A percentile compares a stretch with the other conserved stretches of the same genome.
These are phyloP conservation scores for Caenorhabditis brenneri DNA, from an alignment of 1,140 invertebrate genomes.

Conservation along the genomic window DNA sequence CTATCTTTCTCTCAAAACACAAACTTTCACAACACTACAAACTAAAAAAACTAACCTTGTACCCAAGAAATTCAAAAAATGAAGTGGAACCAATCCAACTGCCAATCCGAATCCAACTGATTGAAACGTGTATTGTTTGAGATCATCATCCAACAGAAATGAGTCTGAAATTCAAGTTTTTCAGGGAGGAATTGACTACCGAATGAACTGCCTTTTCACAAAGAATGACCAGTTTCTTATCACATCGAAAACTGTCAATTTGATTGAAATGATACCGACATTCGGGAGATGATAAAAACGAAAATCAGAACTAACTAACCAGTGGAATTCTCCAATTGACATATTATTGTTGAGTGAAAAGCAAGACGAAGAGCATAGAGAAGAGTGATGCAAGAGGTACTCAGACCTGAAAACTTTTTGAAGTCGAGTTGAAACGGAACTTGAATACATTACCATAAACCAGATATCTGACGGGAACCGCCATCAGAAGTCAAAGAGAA, in stretches of 20 bases:
- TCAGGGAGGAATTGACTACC: not conserved
- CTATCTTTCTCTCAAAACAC: too few species aligned
- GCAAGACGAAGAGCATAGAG: constrained; percentile 14
- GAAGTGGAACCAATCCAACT: not conserved
- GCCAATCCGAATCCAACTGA: constrained; percentile 26
- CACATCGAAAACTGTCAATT: not conserved
- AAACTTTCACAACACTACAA: too few species aligned
- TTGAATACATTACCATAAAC: constrained; percentile 11
- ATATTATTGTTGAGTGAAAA: constrained; percentile 28
- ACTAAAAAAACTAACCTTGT: not conserved
- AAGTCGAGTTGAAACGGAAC: not conserved
- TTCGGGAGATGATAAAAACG: not conserved
- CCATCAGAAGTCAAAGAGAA: not conserved
- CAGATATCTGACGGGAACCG: constrained; percentile 1
- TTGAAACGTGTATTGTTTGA: constrained; percentile 28
- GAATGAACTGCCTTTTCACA: not conserved
- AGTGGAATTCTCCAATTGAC: constrained; percentile 30
- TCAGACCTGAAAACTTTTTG: not conserved
- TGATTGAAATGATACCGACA: constrained; percentile 11
- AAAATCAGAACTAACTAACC: not conserved
- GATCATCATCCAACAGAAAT: not conserved
- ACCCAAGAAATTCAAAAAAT: constrained; percentile 20
- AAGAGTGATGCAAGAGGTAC: constrained; percentile 26
- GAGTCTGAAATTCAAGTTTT: not conserved
- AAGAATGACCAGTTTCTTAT: not conserved